Evolutionary conservation across 2,113 vertebrate species (phyloP), one percentile per base, ranked within the genome.

Genomic region (Canis aureus): DNA sequence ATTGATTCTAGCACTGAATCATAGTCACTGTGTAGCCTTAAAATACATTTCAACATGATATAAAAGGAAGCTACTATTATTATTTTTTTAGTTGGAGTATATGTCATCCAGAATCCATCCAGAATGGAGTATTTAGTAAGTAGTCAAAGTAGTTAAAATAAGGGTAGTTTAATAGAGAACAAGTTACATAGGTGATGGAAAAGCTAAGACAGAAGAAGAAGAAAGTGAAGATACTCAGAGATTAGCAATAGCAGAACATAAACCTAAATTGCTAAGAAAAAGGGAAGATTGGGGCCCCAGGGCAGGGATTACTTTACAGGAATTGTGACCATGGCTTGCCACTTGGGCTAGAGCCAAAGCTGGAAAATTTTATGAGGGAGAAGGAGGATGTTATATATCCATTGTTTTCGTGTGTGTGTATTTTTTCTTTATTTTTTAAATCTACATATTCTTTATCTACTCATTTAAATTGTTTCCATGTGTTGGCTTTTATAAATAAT

Each of bases 301-400:
- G 10, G 0, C 5, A 27, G 32, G 3, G 11, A 35, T 74, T 4
- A 35, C 17, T 15, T 7, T 51, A 1, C 3, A 73, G 3, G 2
- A 76, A 12, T 35, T 87, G 0, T 83, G 16, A 83, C 12, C 57
- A 10, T 79, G 32, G 2, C 3, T 11, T 64, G 4, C n/a, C 23
- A 66, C 20, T 32, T 35, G 13, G 32, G 25, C 19, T 55, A 0
- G 11, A 88, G 22, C 11, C 20, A 88, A 51, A 53, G 76, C 1
- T 35, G 43, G 15, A 85, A 84, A 49, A 13, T 9, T 87, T 51
- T 85, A 60, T 57, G 29, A 81, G 2, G 16, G 23, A 74, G 15
- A 62, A 0, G 9, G 29, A 27, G 9, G n/a, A 23, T 86, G 11
- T 43, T 79, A 29, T 32, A 57, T 57, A 43, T 91, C 12, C 8